A percentile compares a stretch with the other conserved stretches of the same genome.
phyloP scores from a whole-genome alignment of 2,113 vertebrate species.

The Coryphaenoides rupestris region DNA sequence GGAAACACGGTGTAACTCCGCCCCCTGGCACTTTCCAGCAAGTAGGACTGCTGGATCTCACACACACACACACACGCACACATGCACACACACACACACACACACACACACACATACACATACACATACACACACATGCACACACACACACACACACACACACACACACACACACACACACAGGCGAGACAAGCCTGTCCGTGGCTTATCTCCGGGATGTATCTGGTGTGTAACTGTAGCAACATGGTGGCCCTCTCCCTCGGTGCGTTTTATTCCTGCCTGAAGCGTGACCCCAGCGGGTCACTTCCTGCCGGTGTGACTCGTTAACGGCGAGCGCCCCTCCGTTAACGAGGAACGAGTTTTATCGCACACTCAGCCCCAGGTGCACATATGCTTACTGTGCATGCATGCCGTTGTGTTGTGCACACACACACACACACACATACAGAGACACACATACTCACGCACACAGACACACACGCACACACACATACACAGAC shows the following conservation, averaged over 20 bases:
- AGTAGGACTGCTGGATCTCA: too few relatives aligned
- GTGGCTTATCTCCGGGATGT: slow-evolving; percentile 12
- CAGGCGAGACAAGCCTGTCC: background rate
- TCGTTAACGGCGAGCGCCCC: too few relatives aligned
- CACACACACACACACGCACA: slow-evolving; percentile 37
- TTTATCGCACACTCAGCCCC: background rate
- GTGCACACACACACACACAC: background rate
- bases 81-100: slow-evolving; percentile 23
- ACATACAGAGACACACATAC: background rate
- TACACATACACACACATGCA: slow-evolving; percentile 1
- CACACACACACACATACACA: slow-evolving; percentile 38
- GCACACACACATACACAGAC: background rate
- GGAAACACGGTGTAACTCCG: too few relatives aligned
- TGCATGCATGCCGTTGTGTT: background rate
- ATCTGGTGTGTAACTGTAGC: slow-evolving; percentile 15
- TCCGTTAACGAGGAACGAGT: background rate
- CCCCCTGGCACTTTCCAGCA: too few relatives aligned
- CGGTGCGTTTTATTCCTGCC: background rate
- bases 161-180: background rate
- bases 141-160: background rate
- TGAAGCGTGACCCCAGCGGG: background rate
- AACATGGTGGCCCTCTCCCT: background rate
- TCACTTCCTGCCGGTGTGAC: background rate
- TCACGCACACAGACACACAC: slow-evolving; percentile 2
- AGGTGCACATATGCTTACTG: background rate